phyloP scores from a whole-genome alignment of 2,888 invertebrate species.

The Acronicta leporina region DNA sequence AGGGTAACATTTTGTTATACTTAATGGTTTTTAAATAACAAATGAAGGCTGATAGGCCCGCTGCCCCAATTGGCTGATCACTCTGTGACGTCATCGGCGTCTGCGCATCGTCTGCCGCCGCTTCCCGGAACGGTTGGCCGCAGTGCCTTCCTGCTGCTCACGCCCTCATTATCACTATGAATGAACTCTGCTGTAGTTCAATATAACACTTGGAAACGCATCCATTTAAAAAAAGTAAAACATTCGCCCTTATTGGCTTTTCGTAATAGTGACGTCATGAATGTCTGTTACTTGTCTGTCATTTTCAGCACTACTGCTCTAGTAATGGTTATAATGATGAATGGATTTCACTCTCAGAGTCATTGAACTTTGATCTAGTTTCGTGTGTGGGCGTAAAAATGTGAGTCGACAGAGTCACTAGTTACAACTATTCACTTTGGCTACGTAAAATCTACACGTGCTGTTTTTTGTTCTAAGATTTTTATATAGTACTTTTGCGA shows the following conservation, averaged over 20 bases:
- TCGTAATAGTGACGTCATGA: conserved; percentile 71
- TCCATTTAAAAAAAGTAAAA: conserved; percentile 55
- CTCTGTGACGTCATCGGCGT: conserved; percentile 80
- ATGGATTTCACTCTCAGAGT: conserved; percentile 83
- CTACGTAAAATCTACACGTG: conserved; percentile 56
- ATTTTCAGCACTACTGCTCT: conserved; percentile 80
- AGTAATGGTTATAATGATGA: conserved; percentile 79
- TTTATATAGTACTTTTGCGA: conserved; percentile 26
- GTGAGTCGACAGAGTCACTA: conserved; percentile 66
- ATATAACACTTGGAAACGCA: conserved; percentile 54
- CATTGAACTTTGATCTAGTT: conserved; percentile 85
- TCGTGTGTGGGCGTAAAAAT: conserved; percentile 78
- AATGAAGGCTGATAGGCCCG: conserved; percentile 66
- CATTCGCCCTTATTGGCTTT: conserved; percentile 68
- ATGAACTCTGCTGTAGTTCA: conserved; percentile 68
- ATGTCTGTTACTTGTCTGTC: conserved; percentile 72
- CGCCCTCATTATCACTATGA: conserved; percentile 77
- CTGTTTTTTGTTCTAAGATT: conserved; percentile 45
- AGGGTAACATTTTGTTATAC: conserved; percentile 25
- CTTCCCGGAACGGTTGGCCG: conserved; percentile 84
- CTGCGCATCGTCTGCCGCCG: conserved; percentile 83
- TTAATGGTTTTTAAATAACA: conserved; percentile 25
- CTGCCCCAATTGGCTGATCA: conserved; percentile 80
- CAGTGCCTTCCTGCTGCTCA: conserved; percentile 77
- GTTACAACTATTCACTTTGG: conserved; percentile 59